phyloP scores from a whole-genome alignment of 2,113 vertebrate genomes.

The Microcebus jonahi region DNA sequence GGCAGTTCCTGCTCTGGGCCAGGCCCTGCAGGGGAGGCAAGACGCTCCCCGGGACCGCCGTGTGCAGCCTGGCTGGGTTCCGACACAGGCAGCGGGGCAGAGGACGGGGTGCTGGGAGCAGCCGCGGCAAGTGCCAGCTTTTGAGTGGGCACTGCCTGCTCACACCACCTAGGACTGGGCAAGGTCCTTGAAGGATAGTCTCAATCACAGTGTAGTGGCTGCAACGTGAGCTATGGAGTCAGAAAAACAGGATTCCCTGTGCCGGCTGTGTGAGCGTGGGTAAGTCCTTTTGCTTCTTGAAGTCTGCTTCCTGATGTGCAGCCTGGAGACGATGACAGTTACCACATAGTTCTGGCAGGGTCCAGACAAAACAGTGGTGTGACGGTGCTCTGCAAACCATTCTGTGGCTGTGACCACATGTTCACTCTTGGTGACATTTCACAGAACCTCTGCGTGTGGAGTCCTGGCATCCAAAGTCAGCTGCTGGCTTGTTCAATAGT shows the following conservation, averaged over 20 bases:
- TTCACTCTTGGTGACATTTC: not conserved
- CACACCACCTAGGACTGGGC: not conserved
- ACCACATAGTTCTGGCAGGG: not conserved
- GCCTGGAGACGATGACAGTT: rapidly evolving
- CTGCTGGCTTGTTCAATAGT: rapidly evolving
- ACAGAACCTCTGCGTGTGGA: not conserved
- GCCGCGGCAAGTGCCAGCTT: not conserved
- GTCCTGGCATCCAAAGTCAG: rapidly evolving
- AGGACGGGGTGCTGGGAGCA: not conserved
- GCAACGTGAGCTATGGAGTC: rapidly evolving
- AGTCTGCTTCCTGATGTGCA: not conserved
- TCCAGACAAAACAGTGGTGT: rapidly evolving
- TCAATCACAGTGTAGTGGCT: not conserved
- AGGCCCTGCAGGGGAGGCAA: not conserved
- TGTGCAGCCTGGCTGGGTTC: not conserved
- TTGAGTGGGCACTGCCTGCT: not conserved
- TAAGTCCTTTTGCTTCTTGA: not conserved
- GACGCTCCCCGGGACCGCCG: not conserved
- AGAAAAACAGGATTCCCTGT: not conserved
- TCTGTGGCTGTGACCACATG: rapidly evolving
- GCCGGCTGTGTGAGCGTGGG: rapidly evolving
- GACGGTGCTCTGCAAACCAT: rapidly evolving
- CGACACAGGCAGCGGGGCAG: too few species aligned
- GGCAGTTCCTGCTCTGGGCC: too few species aligned
- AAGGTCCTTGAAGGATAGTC: not conserved